These are phyloP conservation scores for Myotis planiceps DNA, from an alignment of 2,797 vertebrate species.

Conservation along the genomic window DNA sequence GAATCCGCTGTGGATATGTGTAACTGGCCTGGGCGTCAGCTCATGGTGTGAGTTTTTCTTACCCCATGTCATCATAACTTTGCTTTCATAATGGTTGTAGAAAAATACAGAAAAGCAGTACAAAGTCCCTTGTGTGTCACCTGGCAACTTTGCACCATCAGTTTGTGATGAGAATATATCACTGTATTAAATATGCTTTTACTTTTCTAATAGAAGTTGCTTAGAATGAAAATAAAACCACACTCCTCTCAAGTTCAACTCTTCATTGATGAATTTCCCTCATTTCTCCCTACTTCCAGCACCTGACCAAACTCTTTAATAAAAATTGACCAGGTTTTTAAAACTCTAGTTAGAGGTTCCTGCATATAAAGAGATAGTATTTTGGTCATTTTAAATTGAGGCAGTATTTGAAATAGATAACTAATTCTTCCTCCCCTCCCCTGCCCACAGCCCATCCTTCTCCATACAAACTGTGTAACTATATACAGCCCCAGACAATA, in stretches of 20 bases:
- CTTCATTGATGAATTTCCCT: constrained; percentile 43
- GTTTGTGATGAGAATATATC: constrained; percentile 84
- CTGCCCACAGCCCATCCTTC: neutral
- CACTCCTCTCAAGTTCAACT: neutral
- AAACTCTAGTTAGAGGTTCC: neutral
- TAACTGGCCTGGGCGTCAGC: constrained; percentile 32
- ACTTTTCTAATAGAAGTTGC: constrained; percentile 74
- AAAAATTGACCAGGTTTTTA: constrained; percentile 58
- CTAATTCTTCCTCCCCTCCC: constrained; percentile 78
- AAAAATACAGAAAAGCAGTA: constrained; percentile 82
- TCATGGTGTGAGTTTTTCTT: constrained; percentile 55
- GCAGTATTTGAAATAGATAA: constrained; percentile 75
- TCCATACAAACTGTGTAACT: constrained; percentile 82
- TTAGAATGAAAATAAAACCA: constrained; percentile 15
- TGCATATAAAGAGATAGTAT: constrained; percentile 42
- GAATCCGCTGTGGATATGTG: constrained; percentile 56
- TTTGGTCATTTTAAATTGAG: constrained; percentile 68
- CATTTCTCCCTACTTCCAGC: neutral
- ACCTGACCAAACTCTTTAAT: neutral
- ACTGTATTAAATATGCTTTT: constrained; percentile 74
- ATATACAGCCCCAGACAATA: constrained; percentile 76
- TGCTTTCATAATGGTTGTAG: constrained; percentile 77
- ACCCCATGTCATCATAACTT: constrained; percentile 60
- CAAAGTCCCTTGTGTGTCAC: constrained; percentile 80
- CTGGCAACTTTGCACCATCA: constrained; percentile 74